Evolutionary conservation across 2,888 invertebrate species (phyloP), one percentile per base, ranked within the genome.

Genomic region (Macaria notata): DNA sequence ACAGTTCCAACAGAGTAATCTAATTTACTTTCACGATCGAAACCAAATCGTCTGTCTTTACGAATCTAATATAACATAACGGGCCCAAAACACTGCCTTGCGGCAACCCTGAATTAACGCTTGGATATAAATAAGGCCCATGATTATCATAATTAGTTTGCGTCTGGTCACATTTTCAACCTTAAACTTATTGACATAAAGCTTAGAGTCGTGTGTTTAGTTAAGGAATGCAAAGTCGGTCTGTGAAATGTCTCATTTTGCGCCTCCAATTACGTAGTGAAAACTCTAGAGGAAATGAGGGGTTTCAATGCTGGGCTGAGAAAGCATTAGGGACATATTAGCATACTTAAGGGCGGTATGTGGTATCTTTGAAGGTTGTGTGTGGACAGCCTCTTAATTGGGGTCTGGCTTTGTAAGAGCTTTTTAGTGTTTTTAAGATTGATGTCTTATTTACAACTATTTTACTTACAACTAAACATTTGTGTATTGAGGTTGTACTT

Each of bases 251-350:
- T 51, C 59, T 56, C 50, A 45, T 56, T 64, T 55, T 57, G 42
- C 49, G 56, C 59, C 56, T 49, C 43, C 55, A 59, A 62, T 64
- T 64, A 64, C 61, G 55, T 41, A 49, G 61, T 58, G 58, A 54
- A 49, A 58, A 58, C 54, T 57, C 51, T 47, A 44, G 59, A 62
- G 55, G 55, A 62, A 64, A 64, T 60, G 57, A 62, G 57, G 54
- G 47, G 57, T 31, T 46, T 43, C 54, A 47, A 58, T 47, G 58
- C 46, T 39, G 43, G 49, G 31, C 54, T 50, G 9, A 36, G 46
- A 47, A 46, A 19, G 49, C 54, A 50, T 58, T 54, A 58, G 46
- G 49, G 49, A 31, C 46, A 58, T 58, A 58, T 58, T 58, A 58
- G 58, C 58, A 58, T 54, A 47, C 58, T 47, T 51, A 8, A 39